Base-by-base conservation (phyloP, 2,888 invertebrate genomes). In the Saturnia pavonia region DNA sequence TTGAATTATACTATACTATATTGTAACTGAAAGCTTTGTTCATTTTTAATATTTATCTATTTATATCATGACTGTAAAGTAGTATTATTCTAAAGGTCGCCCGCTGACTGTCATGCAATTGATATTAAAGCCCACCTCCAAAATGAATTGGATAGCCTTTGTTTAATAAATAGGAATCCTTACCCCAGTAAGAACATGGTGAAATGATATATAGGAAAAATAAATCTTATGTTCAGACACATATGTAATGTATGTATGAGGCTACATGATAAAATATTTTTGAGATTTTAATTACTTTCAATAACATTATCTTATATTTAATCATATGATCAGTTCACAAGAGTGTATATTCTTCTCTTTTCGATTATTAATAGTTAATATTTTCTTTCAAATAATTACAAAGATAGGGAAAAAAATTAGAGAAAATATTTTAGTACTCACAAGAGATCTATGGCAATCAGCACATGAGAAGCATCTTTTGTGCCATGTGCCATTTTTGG, bases 391-490 rank as follows among this genome's bases (percentile, higher is more conserved):
- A 60, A 3, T 27, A 19, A 6, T 0, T 25, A 22, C n/a, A 54
- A 57, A 57, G 27, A 1, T 65, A 40, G 3, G 19, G 11, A 40
- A 3, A 40, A 65, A 40, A 40, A n/a, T 40, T 9, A 65, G 6
- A 40, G 40, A 65, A n/a, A 8, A 65, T 40, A 63, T 45, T 69
- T 60, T 45, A 68, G n/a, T 42, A 91, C 94, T 94, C 89, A 94
- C 94, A 88, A 97, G 95, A 80, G 97, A 97, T 91, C 96, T 96
- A 83, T 96, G 96, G 91, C 98, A 98, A 80, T 97, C 97, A 69
- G 95, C 96, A 92, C 99, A 99, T 91, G 96, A 96, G 96, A 99
- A 99, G 95, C 99, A 99, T 80, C 97, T 94, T 92, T 96, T 98
- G 94, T 99, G 99, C 97, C 97, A 98, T 84, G 97, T 94, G 86